Base-by-base conservation (phyloP, 2,797 vertebrate species). In the Poliocrania exsul region DNA sequence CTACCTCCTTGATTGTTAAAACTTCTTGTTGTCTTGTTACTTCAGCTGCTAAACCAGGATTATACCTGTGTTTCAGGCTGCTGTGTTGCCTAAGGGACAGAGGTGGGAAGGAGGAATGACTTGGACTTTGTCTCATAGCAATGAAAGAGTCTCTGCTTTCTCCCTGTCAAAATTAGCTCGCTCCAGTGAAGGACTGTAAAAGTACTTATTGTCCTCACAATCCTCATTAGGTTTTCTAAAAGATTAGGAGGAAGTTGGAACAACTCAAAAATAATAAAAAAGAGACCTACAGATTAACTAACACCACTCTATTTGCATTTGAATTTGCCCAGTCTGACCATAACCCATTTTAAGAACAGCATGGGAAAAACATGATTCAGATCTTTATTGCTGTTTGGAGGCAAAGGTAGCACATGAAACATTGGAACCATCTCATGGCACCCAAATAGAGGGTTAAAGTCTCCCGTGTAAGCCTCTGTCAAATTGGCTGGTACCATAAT, bases 281-380 rank as follows among this genome's bases (percentile, higher is more conserved):
- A 90, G 51, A 72, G 26, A 51, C 73, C 25, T 92, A 50, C 46
- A 90, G 46, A 92, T 86, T 93, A 93, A 84, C 93, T 86, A 82
- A 81, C 62, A 66, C 60, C 62, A 13, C 25, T 71, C 61, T 67
- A 93, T 95, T 88, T 95, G 89, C 87, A 75, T 92, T 73, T 66
- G 82, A 95, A 95, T 95, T 94, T 94, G 38, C 92, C 75, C 89
- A 81, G 69, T 78, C 79, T 83, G 75, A 85, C 84, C 86, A 95
- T 94, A 92, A 94, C 12, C 81, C 49, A 54, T 91, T 94, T 93
- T 97, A 95, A 92, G 80, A 96, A 92, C 75, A 93, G 42, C 89
- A 86, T 66, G 89, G 92, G 93, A 74, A 94, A 96, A 92, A 89
- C 86, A 87, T 20, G 31, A 95, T 94, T 89, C 69, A 88, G 69